Evolutionary conservation across 2,888 invertebrate genomes (phyloP).

Genomic region (Syrphus vitripennis): DNA sequence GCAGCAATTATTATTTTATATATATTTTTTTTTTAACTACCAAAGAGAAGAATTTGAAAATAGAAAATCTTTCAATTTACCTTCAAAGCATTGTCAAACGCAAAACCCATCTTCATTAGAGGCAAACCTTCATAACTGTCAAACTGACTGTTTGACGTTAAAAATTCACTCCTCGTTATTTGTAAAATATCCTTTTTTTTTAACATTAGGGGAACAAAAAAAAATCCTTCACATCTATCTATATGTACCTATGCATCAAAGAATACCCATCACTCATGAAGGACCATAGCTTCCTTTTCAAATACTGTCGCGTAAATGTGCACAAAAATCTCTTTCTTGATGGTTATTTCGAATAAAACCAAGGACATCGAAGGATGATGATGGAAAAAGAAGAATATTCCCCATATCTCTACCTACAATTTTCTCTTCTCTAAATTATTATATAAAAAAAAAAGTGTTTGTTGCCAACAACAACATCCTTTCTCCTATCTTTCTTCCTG

Average conservation of each 20-base stretch:
- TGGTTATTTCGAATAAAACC: slow-evolving; percentile 37
- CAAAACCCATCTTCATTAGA: slow-evolving; percentile 32
- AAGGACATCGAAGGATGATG: slow-evolving; percentile 21
- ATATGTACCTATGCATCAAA: slow-evolving; percentile 11
- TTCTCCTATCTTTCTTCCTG: slow-evolving; percentile 24
- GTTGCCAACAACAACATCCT: slow-evolving; percentile 36
- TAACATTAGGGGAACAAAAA: background rate
- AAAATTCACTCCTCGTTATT: slow-evolving; percentile 53
- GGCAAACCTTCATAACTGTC: slow-evolving; percentile 30
- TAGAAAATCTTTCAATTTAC: background rate
- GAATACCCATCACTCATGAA: slow-evolving; percentile 44
- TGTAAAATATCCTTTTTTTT: slow-evolving; percentile 24
- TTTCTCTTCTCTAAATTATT: background rate
- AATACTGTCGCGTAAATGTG: slow-evolving; percentile 41
- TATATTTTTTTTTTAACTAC: too few species aligned
- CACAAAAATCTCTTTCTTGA: slow-evolving; percentile 28
- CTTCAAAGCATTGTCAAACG: slow-evolving; percentile 3
- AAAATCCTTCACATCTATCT: background rate
- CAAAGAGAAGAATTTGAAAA: background rate
- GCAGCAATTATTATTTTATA: slow-evolving; percentile 34
- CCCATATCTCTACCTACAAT: background rate
- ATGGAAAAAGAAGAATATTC: background rate
- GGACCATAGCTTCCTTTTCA: slow-evolving; percentile 48
- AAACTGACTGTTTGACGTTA: slow-evolving; percentile 49
- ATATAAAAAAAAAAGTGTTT: background rate